These are phyloP conservation scores for Sphaeridia pumilis DNA, from an alignment of 2,888 invertebrate species.

Conservation along the genomic window DNA sequence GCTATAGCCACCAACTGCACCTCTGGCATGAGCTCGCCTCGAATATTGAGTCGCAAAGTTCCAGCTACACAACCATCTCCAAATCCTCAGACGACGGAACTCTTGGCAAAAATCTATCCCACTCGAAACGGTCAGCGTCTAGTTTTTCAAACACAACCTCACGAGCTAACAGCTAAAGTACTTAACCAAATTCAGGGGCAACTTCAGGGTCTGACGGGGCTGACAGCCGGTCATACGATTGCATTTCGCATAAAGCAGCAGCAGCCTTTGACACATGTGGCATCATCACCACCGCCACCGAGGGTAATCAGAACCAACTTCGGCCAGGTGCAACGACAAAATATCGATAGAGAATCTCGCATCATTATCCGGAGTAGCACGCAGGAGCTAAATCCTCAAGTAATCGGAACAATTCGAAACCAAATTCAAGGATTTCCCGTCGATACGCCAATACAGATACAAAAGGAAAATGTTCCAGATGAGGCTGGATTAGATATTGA, in stretches of 20 bases:
- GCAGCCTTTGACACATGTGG: not conserved
- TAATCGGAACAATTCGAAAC: constrained; percentile 8
- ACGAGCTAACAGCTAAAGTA: constrained; percentile 13
- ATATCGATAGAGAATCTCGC: constrained; percentile 1
- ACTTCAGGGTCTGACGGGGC: constrained; percentile 10
- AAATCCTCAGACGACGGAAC: constrained; percentile 6
- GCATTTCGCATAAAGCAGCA: constrained; percentile 15
- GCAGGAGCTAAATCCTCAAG: constrained; percentile 10
- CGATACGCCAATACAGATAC: constrained; percentile 6
- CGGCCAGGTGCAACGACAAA: constrained; percentile 6
- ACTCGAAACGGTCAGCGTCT: constrained; percentile 10
- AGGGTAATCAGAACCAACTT: not conserved
- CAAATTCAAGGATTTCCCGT: constrained; percentile 10
- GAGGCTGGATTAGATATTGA: no score
- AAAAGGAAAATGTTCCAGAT: no score
- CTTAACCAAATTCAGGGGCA: constrained; percentile 15
- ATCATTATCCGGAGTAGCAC: constrained; percentile 8
- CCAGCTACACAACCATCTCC: no score
- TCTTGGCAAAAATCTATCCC: constrained; percentile 11
- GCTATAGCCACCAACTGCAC: constrained; percentile 37
- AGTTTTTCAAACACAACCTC: constrained; percentile 9
- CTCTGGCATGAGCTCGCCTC: constrained; percentile 8
- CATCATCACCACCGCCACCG: no score
- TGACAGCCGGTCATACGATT: constrained; percentile 4
- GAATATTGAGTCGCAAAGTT: constrained; percentile 21